Conservation (phyloP, 2,797 vertebrate genomes). For the Tadarida brasiliensis region DNA sequence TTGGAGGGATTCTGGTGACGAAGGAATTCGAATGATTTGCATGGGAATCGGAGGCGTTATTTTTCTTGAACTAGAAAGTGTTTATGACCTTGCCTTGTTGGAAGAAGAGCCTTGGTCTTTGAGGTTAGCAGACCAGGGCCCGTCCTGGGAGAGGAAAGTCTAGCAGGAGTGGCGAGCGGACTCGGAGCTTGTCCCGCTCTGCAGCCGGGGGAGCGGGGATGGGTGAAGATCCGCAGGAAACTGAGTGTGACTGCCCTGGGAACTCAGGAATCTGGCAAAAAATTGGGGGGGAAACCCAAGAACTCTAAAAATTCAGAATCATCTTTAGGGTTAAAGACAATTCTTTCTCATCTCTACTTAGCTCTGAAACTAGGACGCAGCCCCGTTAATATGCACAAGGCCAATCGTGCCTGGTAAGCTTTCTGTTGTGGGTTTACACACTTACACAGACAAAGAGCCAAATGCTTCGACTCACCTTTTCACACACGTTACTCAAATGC, state of each 20-base stretch:
- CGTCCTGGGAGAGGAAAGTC: neutral
- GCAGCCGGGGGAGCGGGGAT: neutral
- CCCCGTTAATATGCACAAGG: slow-evolving; percentile 77
- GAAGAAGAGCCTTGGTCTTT: neutral
- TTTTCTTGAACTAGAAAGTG: neutral
- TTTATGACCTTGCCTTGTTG: slow-evolving; percentile 21
- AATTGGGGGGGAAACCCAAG: neutral
- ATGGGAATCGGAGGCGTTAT: neutral
- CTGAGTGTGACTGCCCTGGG: neutral
- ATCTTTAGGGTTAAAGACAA: neutral
- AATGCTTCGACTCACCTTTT: slow-evolving; percentile 59
- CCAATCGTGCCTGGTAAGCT: slow-evolving; percentile 57
- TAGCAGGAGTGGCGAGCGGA: neutral
- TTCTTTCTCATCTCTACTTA: slow-evolving; percentile 44
- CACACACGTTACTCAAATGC: slow-evolving; percentile 65
- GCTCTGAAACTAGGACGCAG: slow-evolving; percentile 80
- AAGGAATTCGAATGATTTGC: slow-evolving; percentile 29
- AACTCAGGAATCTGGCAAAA: slow-evolving; percentile 18
- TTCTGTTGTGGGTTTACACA: slow-evolving; percentile 74
- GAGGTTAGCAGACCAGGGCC: neutral
- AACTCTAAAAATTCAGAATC: slow-evolving; percentile 24
- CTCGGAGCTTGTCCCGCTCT: neutral
- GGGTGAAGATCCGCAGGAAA: neutral
- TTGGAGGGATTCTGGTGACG: slow-evolving; percentile 57
- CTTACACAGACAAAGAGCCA: slow-evolving; percentile 63